Base-by-base conservation (phyloP, 2,888 invertebrate species). In the Drosophila silvestris region DNA sequence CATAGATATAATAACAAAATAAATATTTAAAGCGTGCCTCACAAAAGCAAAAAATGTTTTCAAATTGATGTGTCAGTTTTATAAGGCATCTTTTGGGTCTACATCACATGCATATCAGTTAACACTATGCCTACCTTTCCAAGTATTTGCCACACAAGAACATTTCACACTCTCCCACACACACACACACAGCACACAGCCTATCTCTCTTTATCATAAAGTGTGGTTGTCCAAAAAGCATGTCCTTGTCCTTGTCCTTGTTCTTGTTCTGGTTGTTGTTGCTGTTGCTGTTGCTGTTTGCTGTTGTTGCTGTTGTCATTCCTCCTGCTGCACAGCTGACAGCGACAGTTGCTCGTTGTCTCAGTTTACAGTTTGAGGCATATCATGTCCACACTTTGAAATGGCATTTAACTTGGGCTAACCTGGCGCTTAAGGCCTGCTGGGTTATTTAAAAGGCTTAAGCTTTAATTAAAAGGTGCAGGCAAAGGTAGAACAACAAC, bases 331-430 rank as follows among this genome's bases (percentile, higher is more conserved):
- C 58, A 22, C 80, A 80, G 80, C 79, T 79, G 79, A 69, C 59
- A 14, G 47, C 33, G 33, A 63, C 80, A 64, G 73, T 76, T 76
- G 69, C 22, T 37, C 44, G 61, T 51, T 35, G 51, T 74, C 69
- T 79, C 80, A 65, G 64, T 39, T 79, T 79, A 77, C 80, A 57
- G 26, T 32, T 30, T 22, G 35, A 41, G 32, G 68, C 50, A 85
- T 85, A 85, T 88, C 84, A 85, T 85, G 89, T 85, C 85, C 81
- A 77, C 84, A 79, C 82, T 74, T 73, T 84, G 71, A 82, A 73
- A 68, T 74, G 80, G 73, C 83, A 79, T 85, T 85, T 89, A 89
- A 84, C 86, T 89, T 73, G 82, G 72, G 59, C 71, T 69, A 69
- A 79, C 72, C 76, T 52, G 60, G 68, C 63, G 69, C 73, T 73